Percentiles rank a stretch among this genome's conserved stretches.
Evolutionary conservation across 2,888 invertebrate species (phyloP).

Genomic region (Papilio demoleus): DNA sequence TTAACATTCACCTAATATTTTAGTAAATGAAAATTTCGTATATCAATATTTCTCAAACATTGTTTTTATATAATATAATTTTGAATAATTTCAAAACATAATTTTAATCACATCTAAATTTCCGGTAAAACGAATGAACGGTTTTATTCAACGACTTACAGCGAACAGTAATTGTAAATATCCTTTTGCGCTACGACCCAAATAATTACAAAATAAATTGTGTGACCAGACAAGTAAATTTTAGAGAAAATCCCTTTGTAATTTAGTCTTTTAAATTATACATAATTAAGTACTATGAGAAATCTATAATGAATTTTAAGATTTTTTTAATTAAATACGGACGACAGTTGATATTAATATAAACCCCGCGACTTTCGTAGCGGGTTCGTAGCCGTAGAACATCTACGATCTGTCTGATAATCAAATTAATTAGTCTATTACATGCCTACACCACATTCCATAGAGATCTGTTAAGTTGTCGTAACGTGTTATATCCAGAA

Average conservation of each 20-base stretch:
- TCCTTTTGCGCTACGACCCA: constrained; percentile 5
- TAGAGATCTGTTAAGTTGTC: too few relatives aligned
- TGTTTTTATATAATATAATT: neutral
- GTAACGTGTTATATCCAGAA: too few relatives aligned
- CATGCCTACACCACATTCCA: too few relatives aligned
- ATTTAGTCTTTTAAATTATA: neutral
- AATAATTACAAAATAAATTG: constrained; percentile 14
- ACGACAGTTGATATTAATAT: too few relatives aligned
- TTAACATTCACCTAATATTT: too few relatives aligned
- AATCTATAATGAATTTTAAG: neutral
- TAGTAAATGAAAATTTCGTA: too few relatives aligned
- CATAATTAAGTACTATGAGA: neutral
- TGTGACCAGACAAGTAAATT: constrained; percentile 4
- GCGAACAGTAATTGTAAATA: constrained; percentile 6
- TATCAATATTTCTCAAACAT: too few relatives aligned
- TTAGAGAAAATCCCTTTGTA: neutral
- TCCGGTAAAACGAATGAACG: constrained; percentile 2
- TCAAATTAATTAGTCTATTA: too few relatives aligned
- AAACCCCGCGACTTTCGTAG: too few relatives aligned
- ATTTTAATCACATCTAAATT: neutral
- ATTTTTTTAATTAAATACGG: too few relatives aligned
- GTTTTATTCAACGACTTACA: neutral
- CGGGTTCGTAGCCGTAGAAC: too few relatives aligned
- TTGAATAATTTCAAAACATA: neutral
- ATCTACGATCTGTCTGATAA: too few relatives aligned